Base-by-base conservation (phyloP, 2,113 vertebrate species). In the Cricetomys ansorgei region DNA sequence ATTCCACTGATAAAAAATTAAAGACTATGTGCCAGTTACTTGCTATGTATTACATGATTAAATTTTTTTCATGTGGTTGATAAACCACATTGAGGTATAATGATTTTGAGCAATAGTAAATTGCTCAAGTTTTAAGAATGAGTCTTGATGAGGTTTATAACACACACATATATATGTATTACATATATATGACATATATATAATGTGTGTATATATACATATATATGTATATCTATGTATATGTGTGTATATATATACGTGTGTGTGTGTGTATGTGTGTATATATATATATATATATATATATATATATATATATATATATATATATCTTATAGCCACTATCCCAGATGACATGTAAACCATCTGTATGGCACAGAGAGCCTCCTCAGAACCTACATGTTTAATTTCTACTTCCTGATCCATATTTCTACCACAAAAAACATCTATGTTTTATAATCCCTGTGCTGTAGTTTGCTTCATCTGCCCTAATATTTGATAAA, bases 21-120 rank as follows among this genome's bases (percentile, higher is more conserved):
- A 88, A 86, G 1, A 73, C 13, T 87, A 9, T 19, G 7, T 93
- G n/a, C 25, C 31, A 94, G 17, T 7, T 55, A 57, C 23, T 76
- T 94, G 40, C 12, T 77, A 7, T 55, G 12, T 57, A 89, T 83
- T 64, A 27, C 53, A 40, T 94, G n/a, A 31, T 70, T 4, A 81
- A 34, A n/a, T 88, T 94, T 85, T 85, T 96, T 92, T 92, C 19
- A 55, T 48, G 92, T 88, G 43, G 43, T 85, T 89, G 40, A 87
- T 87, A 88, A 91, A 89, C 37, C 48, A 89, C 2, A 77, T 3
- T 65, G 12, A 67, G 1, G 17, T 77, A n/a, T 27, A 62, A 91
- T 64, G 57, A 80, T 57, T 77, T 76, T n/a, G n/a, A n/a, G 50
- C 17, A 88, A 69, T 37, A 45, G 81, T 43, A 73, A 43, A 83